Evolutionary conservation across 2,888 invertebrate genomes (phyloP).

Genomic region (Melanargia galathea): DNA sequence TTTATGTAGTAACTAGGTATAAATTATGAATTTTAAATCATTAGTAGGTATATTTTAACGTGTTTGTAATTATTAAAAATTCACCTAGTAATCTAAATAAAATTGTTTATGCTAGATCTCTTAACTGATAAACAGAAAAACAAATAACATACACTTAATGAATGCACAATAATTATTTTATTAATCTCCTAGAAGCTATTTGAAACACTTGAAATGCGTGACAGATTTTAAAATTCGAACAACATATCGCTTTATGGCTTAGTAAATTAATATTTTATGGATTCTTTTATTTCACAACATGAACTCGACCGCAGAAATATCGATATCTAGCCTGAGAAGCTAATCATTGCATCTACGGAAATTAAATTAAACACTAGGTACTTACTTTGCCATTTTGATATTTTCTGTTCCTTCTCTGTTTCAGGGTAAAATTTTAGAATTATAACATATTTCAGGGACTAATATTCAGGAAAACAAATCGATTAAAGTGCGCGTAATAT

Average conservation of each 20-base stretch:
- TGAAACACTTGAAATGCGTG: background rate
- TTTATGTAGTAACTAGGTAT: no score
- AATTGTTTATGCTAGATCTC: no score
- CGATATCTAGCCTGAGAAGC: constrained; percentile 30
- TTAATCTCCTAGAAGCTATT: background rate
- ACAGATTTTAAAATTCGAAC: background rate
- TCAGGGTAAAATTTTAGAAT: constrained; percentile 36
- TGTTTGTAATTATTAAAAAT: no score
- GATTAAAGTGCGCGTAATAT: constrained; percentile 47
- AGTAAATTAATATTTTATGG: constrained; percentile 12
- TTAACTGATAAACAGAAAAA: background rate
- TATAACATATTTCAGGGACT: constrained; percentile 50
- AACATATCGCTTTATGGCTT: background rate
- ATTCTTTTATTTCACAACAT: constrained; percentile 24
- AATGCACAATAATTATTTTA: background rate
- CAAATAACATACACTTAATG: background rate
- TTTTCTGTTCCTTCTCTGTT: constrained; percentile 38
- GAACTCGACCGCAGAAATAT: constrained; percentile 20
- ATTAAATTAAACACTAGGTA: constrained; percentile 39
- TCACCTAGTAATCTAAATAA: no score
- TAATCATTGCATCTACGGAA: constrained; percentile 27
- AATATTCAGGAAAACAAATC: constrained; percentile 41
- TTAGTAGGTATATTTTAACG: no score
- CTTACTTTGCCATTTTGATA: constrained; percentile 75
- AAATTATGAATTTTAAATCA: no score